Conservation (phyloP, 2,888 invertebrate genomes). For the Synanthedon vespiformis region DNA sequence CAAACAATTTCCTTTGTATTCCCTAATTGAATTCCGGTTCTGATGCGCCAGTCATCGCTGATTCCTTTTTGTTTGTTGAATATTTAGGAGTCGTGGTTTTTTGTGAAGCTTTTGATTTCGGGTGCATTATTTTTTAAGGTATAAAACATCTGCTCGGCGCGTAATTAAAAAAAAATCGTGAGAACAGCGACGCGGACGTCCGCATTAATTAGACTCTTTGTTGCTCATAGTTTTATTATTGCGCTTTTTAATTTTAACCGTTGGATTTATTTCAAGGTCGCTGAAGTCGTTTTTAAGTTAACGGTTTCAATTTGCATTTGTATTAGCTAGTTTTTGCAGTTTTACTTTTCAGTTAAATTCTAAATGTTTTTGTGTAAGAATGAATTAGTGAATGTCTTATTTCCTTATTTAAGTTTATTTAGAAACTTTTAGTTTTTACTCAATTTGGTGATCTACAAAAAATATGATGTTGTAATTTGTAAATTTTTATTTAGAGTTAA, state of each 20-base stretch:
- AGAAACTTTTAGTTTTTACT: too few relatives aligned
- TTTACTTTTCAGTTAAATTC: too few relatives aligned
- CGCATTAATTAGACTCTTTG: slow-evolving; percentile 36
- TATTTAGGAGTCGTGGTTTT: slow-evolving; percentile 40
- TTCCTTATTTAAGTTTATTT: too few relatives aligned
- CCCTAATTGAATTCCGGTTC: slow-evolving; percentile 65
- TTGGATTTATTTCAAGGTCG: neutral
- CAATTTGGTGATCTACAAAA: too few relatives aligned
- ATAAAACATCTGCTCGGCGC: slow-evolving; percentile 53
- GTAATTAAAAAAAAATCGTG: slow-evolving; percentile 65
- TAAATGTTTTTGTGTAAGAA: too few relatives aligned
- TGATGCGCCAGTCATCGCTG: slow-evolving; percentile 55
- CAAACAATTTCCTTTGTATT: slow-evolving; percentile 50
- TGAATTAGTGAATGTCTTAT: too few relatives aligned
- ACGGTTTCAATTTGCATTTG: slow-evolving; percentile 3
- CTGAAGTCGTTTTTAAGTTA: neutral
- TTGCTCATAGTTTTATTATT: neutral
- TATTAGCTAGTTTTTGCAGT: too few relatives aligned
- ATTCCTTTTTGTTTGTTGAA: slow-evolving; percentile 51
- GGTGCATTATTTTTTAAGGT: slow-evolving; percentile 42
- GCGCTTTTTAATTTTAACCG: neutral
- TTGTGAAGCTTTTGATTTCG: slow-evolving; percentile 38
- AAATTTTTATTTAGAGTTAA: too few relatives aligned
- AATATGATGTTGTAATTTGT: too few relatives aligned
- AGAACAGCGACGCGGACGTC: slow-evolving; percentile 47